These are phyloP conservation scores for Carcina quercana DNA, from an alignment of 2,888 invertebrate species.

Conservation along the genomic window DNA sequence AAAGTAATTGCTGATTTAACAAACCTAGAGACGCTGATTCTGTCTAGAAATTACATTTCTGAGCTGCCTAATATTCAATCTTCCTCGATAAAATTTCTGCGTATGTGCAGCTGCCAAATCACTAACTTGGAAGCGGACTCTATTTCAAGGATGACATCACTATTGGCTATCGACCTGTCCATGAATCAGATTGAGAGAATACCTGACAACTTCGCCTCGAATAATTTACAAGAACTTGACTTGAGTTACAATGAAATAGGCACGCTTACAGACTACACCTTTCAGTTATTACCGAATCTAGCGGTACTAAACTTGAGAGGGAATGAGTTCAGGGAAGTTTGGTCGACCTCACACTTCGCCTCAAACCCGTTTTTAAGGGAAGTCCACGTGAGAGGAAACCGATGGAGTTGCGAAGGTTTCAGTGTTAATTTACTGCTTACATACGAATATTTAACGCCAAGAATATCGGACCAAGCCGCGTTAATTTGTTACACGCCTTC, in stretches of 20 bases:
- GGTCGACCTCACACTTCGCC: conserved; percentile 75
- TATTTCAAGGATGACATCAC: conserved; percentile 69
- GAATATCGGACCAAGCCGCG: conserved; percentile 48
- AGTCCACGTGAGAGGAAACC: conserved; percentile 80
- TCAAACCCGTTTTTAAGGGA: conserved; percentile 74
- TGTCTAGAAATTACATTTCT: conserved; percentile 79
- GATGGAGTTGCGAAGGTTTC: conserved; percentile 84
- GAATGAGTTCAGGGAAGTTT: conserved; percentile 79
- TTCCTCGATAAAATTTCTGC: conserved; percentile 70
- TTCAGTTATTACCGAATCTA: conserved; percentile 76
- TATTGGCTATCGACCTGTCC: conserved; percentile 76
- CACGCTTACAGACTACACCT: conserved; percentile 74
- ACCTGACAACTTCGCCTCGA: conserved; percentile 74
- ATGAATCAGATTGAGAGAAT: conserved; percentile 78
- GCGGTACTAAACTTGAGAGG: conserved; percentile 80
- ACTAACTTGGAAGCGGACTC: conserved; percentile 61
- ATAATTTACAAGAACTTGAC: conserved; percentile 75
- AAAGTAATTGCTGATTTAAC: conserved; percentile 72
- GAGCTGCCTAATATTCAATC: conserved; percentile 73
- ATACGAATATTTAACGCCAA: conserved; percentile 75
- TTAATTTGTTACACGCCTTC: conserved; percentile 80
- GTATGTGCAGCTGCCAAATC: conserved; percentile 79
- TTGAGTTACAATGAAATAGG: conserved; percentile 76
- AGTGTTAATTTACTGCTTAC: conserved; percentile 72
- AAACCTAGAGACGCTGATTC: conserved; percentile 72